Evolutionary conservation across 2,888 invertebrate genomes (phyloP).

Genomic region (Spisula subtruncata): DNA sequence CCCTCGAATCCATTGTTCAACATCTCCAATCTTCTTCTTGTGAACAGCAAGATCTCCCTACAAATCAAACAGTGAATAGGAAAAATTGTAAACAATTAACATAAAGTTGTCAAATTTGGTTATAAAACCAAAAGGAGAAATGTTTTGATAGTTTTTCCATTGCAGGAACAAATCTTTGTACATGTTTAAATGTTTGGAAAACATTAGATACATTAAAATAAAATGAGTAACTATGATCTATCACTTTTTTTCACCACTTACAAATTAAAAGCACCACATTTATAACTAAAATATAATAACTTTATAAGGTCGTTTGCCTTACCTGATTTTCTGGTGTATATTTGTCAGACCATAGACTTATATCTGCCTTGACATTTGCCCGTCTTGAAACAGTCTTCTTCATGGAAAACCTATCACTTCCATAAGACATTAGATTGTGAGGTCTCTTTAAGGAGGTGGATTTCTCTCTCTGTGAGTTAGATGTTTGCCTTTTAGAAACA

Average conservation of each 20-base stretch:
- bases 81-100: background rate
- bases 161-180: no score
- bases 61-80: slow-evolving; percentile 22
- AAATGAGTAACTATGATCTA: no score
- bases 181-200: no score
- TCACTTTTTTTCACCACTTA: no score
- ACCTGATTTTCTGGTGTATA: slow-evolving; percentile 80
- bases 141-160: no score
- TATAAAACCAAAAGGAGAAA: no score
- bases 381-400: slow-evolving; percentile 62
- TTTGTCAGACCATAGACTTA: slow-evolving; percentile 82
- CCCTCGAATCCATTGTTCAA: slow-evolving; percentile 91
- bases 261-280: no score
- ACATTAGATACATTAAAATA: no score
- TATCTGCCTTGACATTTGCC: slow-evolving; percentile 66
- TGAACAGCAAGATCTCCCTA: slow-evolving; percentile 92
- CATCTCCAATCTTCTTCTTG: slow-evolving; percentile 92
- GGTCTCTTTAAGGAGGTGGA: slow-evolving; percentile 38
- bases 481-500: slow-evolving; percentile 13
- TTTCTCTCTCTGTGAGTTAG: slow-evolving; percentile 22
- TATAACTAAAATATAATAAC: no score
- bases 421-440: slow-evolving; percentile 40
- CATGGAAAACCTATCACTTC: slow-evolving; percentile 31
- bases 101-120: no score
- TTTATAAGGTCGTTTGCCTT: background rate